These are phyloP conservation scores for Morpho deidamia DNA, from an alignment of 2,888 invertebrate species.

Conservation along the genomic window DNA sequence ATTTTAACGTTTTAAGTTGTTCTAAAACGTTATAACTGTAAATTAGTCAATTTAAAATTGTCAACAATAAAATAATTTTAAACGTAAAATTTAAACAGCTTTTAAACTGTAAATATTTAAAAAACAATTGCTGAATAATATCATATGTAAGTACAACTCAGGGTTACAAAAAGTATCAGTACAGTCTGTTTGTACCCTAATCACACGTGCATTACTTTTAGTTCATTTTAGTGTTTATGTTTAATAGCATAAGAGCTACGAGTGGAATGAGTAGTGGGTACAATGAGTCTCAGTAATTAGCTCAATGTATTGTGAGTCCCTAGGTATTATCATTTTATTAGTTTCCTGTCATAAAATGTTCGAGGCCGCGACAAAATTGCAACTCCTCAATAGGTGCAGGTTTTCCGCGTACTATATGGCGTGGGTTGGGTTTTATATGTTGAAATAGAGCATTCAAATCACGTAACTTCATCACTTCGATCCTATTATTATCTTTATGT, in stretches of 20 bases:
- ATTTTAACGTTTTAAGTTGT: no score
- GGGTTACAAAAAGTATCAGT: background rate
- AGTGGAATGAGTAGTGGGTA: constrained; percentile 10
- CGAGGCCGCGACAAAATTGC: constrained; percentile 62
- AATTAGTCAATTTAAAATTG: no score
- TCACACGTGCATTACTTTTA: background rate
- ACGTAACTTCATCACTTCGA: constrained; percentile 5
- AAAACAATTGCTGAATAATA: no score
- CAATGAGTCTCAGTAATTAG: constrained; percentile 40
- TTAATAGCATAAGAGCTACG: constrained; percentile 3
- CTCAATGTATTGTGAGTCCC: constrained; percentile 55
- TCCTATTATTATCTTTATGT: background rate
- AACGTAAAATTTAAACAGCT: no score
- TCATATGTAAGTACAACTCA: no score
- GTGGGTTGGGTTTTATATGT: constrained; percentile 26
- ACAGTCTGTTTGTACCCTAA: background rate
- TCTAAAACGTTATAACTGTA: no score
- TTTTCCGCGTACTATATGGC: constrained; percentile 39
- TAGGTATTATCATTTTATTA: constrained; percentile 67
- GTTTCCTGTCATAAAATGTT: constrained; percentile 69
- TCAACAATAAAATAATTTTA: no score
- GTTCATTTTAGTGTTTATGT: constrained; percentile 1
- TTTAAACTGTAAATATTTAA: no score
- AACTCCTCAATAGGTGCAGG: constrained; percentile 51
- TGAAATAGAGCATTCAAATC: constrained; percentile 4